Base-by-base conservation (phyloP, 2,888 invertebrate species). In the Eurytoma adleriae region DNA sequence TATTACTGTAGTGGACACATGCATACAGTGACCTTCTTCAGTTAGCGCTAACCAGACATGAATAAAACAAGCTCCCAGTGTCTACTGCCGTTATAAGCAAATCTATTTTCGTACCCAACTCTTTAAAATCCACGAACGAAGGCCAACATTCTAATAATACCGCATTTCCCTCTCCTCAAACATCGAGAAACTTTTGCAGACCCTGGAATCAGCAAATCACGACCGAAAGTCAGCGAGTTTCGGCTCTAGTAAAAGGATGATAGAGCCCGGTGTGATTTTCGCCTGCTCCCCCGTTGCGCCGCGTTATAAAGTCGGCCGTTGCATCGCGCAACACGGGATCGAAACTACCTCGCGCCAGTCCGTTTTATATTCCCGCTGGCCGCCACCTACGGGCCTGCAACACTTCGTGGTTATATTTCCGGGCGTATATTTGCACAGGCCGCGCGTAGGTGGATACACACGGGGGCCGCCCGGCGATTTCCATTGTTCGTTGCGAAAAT, bases 351-450 rank as follows among this genome's bases (percentile, higher is more conserved):
- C 59, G 48, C 48, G 40, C 10, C 59, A 61, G 74, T 85, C 82
- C 82, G 83, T 83, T 86, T 85, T 85, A 84, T 83, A 71, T 81
- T 64, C 79, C 68, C 73, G 40, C 40, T 40, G 40, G 40, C 40
- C 7, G 40, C 40, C 40, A 40, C 40, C 40, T 40, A 40, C 69
- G 78, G 67, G 54, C n/a, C 16, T 59, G 68, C 75, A 74, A 74
- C 72, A 68, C 76, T 83, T 83, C 82, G 81, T 70, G 83, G 82
- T 84, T 83, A 83, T 85, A 85, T 84, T 84, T 84, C 83, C 81
- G 82, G 79, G 72, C 74, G 73, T n/a, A n/a, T 86, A 85, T 86
- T 86, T 86, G 84, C 85, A 85, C 72, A 83, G 81, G 40, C 54
- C 16, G 14, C 74, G 74, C 67, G 77, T 81, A 81, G 66, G 83